phyloP scores from a whole-genome alignment of 2,888 invertebrate genomes.

The Parnassius smintheus region DNA sequence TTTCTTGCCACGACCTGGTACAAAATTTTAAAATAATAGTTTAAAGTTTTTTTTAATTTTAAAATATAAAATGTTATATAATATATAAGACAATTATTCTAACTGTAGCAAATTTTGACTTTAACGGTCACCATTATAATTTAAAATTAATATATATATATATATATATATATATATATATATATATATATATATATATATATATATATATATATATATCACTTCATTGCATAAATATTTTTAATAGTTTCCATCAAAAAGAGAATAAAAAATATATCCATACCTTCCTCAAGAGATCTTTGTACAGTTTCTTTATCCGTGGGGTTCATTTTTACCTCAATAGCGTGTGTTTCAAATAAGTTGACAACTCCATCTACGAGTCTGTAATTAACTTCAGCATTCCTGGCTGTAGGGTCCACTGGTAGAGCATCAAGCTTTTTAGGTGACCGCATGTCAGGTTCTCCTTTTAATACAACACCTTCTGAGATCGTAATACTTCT shows the following conservation, averaged over 20 bases:
- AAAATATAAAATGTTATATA: neutral
- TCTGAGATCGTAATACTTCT: conserved; percentile 81
- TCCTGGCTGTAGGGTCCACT: conserved; percentile 86
- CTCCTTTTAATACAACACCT: conserved; percentile 82
- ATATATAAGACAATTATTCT: too few relatives aligned
- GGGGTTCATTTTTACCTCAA: conserved; percentile 90
- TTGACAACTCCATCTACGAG: conserved; percentile 87
- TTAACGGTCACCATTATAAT: too few relatives aligned
- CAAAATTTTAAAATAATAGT: neutral
- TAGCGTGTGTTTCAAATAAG: conserved; percentile 88
- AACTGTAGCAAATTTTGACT: too few relatives aligned
- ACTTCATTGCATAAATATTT: neutral
- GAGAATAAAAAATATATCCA: conserved; percentile 30
- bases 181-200: too few relatives aligned
- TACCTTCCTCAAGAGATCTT: conserved; percentile 92
- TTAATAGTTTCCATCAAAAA: neutral
- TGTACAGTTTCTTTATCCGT: conserved; percentile 87
- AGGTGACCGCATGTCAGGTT: conserved; percentile 65
- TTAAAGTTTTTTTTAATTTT: too few relatives aligned
- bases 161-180: too few relatives aligned
- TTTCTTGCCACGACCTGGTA: conserved; percentile 85
- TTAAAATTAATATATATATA: too few relatives aligned
- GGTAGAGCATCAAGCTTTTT: conserved; percentile 85
- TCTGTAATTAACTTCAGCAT: conserved; percentile 86
- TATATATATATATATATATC: too few relatives aligned